phyloP scores from a whole-genome alignment of 2,888 invertebrate genomes.

The Rhorus exstirpatorius region DNA sequence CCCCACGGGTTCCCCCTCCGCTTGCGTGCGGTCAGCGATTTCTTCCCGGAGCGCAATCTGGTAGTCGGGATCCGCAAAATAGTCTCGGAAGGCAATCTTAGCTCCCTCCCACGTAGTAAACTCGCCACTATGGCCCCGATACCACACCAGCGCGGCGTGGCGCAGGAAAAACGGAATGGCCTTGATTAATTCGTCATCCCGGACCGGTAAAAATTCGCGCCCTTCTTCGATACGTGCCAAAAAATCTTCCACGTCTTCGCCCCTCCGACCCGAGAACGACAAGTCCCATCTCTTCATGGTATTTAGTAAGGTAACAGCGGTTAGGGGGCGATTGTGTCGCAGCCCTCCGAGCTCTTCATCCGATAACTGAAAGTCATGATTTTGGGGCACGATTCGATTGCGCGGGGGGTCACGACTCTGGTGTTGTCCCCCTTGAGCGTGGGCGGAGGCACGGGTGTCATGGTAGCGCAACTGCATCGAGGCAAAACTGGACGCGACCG shows the following conservation, averaged over 20 bases:
- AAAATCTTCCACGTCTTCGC: conserved; percentile 41
- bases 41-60: conserved; percentile 36
- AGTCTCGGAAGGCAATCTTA: not conserved
- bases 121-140: conserved; percentile 12
- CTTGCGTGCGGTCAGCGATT: conserved; percentile 15
- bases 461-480: too few relatives aligned
- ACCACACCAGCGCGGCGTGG: conserved; percentile 17
- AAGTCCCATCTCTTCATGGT: conserved; percentile 31
- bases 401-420: too few relatives aligned
- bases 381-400: not conserved
- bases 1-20: not conserved
- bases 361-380: not conserved
- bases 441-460: too few relatives aligned
- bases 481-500: too few relatives aligned
- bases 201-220: not conserved
- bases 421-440: too few relatives aligned
- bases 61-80: conserved; percentile 42
- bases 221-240: conserved; percentile 44
- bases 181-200: not conserved
- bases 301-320: conserved; percentile 10
- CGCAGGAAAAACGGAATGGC: conserved; percentile 34
- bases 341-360: not conserved
- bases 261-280: not conserved
- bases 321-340: not conserved
- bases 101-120: conserved; percentile 2